Evolutionary conservation across 2,797 vertebrate genomes (phyloP), one percentile per base, ranked within the genome.

Genomic region (Falco peregrinus): DNA sequence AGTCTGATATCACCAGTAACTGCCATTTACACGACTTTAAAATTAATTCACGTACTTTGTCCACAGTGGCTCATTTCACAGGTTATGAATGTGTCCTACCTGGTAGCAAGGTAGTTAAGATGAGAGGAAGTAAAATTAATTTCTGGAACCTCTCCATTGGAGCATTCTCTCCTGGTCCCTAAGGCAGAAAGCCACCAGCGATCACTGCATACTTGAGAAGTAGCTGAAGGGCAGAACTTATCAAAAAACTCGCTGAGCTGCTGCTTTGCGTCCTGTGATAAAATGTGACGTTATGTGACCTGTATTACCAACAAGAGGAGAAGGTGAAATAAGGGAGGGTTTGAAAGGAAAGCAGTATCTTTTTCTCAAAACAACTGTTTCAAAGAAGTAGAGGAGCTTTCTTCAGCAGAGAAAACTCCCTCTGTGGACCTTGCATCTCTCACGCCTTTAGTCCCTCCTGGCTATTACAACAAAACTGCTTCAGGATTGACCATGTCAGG

Each of bases 111-210:
- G 89, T 76, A 84, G 95, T 90, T 80, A 97, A 16, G 65, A 93
- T 53, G 86, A 98, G 83, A 71, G 35, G 6, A 3, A 93, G 78
- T 16, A 78, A 90, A 87, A 96, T 17, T 16, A 73, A 90, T 61
- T 47, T 73, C 92, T 93, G 63, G 59, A 85, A 4, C 65, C 67
- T 90, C 68, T 89, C 96, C 98, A 98, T 98, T 96, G 95, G 91
- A 78, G 43, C 95, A 97, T 97, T 86, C 59, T 95, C 90, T 82
- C 93, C 64, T 39, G 65, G 64, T 73, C 53, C 84, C 93, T 93
- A 89, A 80, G 79, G 88, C 96, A 83, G 85, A 73, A 93, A 85
- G 74, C 64, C 70, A 84, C 61, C 53, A 69, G 71, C n/a, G 7
- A 37, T 97, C 61, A 86, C 59, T 33, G 50, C 25, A 39, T 64